phyloP scores from a whole-genome alignment of 2,797 vertebrate species.

The Okamejei kenojei region DNA sequence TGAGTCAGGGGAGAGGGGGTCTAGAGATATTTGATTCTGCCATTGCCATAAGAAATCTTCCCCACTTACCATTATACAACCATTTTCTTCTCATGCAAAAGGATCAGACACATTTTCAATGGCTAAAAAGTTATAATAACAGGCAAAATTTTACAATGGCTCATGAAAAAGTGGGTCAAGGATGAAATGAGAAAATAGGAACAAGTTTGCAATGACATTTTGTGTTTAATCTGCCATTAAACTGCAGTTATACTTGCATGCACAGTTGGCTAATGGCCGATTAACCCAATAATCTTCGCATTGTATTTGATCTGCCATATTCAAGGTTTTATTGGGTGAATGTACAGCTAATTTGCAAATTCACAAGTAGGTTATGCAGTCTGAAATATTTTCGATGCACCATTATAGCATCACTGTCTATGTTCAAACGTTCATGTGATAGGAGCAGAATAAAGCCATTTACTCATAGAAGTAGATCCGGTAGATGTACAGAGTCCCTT shows the following conservation, averaged over 20 bases:
- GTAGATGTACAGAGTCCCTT: no score
- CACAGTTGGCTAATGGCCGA: constrained; percentile 16
- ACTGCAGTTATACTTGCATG: constrained; percentile 12
- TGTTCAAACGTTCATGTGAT: no score
- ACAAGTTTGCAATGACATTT: background rate
- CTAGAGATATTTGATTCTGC: no score
- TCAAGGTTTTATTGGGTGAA: background rate
- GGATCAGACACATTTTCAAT: background rate
- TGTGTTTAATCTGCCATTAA: constrained; percentile 6
- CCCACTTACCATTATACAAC: no score
- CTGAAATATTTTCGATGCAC: background rate
- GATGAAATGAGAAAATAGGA: background rate
- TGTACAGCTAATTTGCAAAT: background rate
- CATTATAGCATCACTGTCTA: no score
- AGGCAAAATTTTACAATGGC: background rate
- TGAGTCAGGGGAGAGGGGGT: no score
- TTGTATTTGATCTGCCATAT: background rate
- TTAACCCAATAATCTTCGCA: constrained; percentile 26
- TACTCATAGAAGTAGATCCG: no score
- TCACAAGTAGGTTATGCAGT: background rate
- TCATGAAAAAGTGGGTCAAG: background rate
- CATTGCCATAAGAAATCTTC: no score
- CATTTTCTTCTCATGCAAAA: background rate
- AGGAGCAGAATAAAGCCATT: no score
- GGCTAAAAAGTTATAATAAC: background rate